Evolutionary conservation across 2,888 invertebrate species (phyloP).

Genomic region (Allophyes oxyacanthae): DNA sequence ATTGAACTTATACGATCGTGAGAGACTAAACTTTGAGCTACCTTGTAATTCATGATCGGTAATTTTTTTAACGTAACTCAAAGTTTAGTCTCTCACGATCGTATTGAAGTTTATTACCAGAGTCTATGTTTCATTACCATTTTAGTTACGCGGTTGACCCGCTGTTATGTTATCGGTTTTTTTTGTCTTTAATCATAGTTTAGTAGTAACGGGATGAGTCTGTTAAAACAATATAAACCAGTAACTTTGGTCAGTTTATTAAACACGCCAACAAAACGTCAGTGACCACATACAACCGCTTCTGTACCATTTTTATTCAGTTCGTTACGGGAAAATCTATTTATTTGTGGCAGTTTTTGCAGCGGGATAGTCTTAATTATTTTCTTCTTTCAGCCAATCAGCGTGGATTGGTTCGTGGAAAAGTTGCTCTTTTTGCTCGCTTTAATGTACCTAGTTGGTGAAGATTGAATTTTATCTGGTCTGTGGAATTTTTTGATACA

Average conservation of each 20-base stretch:
- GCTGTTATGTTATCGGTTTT: too few species aligned
- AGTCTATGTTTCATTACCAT: too few species aligned
- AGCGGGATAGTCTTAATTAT: slow-evolving; percentile 30
- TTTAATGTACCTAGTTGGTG: background rate
- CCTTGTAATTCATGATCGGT: too few species aligned
- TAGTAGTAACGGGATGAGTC: too few species aligned
- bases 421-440: slow-evolving; percentile 8
- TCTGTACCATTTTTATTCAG: slow-evolving; percentile 29
- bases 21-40: too few species aligned
- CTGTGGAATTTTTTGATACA: background rate
- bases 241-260: slow-evolving; percentile 41
- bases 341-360: slow-evolving; percentile 32
- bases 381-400: slow-evolving; percentile 43
- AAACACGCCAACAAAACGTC: slow-evolving; percentile 13
- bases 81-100: too few species aligned
- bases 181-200: too few species aligned
- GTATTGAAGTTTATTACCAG: too few species aligned
- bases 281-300: slow-evolving; percentile 19
- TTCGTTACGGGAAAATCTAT: slow-evolving; percentile 44
- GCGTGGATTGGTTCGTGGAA: slow-evolving; percentile 11
- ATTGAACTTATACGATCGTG: too few species aligned
- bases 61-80: too few species aligned
- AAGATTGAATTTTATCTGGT: slow-evolving; percentile 11
- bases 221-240: too few species aligned
- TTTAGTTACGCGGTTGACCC: too few species aligned